These are phyloP conservation scores for Lasiommata megera DNA, from an alignment of 2,888 invertebrate species.

Conservation along the genomic window DNA sequence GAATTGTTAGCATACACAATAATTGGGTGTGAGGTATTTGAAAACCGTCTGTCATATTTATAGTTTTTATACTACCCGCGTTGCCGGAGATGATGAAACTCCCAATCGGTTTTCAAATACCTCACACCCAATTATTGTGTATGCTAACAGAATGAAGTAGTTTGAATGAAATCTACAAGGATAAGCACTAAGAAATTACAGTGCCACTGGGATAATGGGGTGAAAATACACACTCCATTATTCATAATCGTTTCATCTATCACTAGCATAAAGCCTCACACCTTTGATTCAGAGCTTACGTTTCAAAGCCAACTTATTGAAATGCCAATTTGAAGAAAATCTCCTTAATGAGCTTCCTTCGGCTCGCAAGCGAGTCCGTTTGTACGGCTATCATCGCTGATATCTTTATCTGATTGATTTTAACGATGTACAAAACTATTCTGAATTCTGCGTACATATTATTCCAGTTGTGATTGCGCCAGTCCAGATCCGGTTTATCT, in stretches of 20 bases:
- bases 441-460: slow-evolving; percentile 2
- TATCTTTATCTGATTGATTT: slow-evolving; percentile 20
- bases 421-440: slow-evolving; percentile 16
- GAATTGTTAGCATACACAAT: too few relatives aligned
- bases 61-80: too few relatives aligned
- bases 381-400: slow-evolving; percentile 19
- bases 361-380: slow-evolving; percentile 3
- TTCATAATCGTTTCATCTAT: slow-evolving; percentile 9
- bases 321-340: slow-evolving; percentile 22
- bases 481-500: background rate
- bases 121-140: too few relatives aligned
- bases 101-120: too few relatives aligned
- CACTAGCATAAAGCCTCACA: slow-evolving; percentile 3
- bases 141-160: too few relatives aligned
- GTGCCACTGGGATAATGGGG: background rate
- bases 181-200: background rate
- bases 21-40: too few relatives aligned
- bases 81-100: too few relatives aligned
- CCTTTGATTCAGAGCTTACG: slow-evolving; percentile 5
- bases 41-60: too few relatives aligned
- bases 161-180: slow-evolving; percentile 10
- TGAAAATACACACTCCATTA: slow-evolving; percentile 8
- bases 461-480: background rate
- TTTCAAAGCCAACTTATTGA: slow-evolving; percentile 25
- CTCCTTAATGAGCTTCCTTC: slow-evolving; percentile 20